phyloP scores from a whole-genome alignment of 2,113 vertebrate species.

The Trogon melanurus region DNA sequence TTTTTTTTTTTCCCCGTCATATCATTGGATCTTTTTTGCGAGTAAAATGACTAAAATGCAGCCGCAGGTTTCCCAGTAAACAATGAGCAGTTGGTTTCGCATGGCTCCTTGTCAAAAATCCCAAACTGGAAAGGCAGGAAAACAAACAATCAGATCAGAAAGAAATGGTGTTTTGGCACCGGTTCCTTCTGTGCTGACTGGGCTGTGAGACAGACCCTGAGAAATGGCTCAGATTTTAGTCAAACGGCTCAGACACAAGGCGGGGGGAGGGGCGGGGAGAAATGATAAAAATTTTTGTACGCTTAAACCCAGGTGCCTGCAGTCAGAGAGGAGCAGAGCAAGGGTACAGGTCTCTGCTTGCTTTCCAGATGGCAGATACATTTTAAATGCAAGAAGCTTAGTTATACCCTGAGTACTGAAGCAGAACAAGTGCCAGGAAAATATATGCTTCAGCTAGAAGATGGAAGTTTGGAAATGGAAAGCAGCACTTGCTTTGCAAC shows the following conservation, averaged over 20 bases:
- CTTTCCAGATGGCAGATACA: constrained; percentile 15
- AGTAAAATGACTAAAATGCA: neutral
- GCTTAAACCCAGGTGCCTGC: neutral
- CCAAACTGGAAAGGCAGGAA: constrained; percentile 62
- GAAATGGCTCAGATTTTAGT: constrained; percentile 40
- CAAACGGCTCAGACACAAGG: neutral
- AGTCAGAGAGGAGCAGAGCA: neutral
- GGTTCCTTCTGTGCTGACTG: constrained; percentile 8
- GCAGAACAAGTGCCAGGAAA: neutral
- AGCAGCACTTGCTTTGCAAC: neutral
- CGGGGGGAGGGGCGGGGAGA: neutral
- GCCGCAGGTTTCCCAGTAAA: constrained; percentile 32
- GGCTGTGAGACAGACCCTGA: constrained; percentile 46
- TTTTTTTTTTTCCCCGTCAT: neutral
- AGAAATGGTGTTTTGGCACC: constrained; percentile 49
- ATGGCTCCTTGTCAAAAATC: constrained; percentile 69
- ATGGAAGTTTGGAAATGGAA: neutral
- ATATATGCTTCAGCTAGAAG: neutral
- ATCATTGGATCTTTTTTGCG: neutral
- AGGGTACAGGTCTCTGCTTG: neutral
- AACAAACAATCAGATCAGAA: constrained; percentile 66
- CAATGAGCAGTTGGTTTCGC: constrained; percentile 64
- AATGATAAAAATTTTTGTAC: neutral
- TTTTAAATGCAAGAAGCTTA: neutral
- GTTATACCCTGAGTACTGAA: neutral